Base-by-base conservation (phyloP, 2,113 vertebrate species). In the Heloderma charlesbogerti region DNA sequence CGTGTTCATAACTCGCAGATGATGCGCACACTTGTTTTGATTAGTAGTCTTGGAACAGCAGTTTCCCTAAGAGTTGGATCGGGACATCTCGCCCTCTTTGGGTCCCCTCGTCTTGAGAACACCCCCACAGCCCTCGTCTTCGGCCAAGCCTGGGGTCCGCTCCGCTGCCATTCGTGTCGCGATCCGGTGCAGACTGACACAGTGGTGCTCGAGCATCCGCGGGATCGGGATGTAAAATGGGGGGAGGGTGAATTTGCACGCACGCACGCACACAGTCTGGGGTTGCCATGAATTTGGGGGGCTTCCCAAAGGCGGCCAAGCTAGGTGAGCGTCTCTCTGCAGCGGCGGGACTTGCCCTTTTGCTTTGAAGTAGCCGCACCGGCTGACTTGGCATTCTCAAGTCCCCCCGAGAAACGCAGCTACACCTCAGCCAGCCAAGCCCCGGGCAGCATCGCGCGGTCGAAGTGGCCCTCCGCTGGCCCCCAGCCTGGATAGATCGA, bases 311-410 rank as follows among this genome's bases (percentile, higher is more conserved):
- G 95, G 94, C 20, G 40, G 93, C 93, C 92, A 27, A 94, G 95
- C n/a, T 94, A 96, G 96, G 97, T 97, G 96, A 97, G 95, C 94
- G 88, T 69, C 88, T 94, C 92, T 27, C 94, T 96, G 86, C 94
- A 91, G 93, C 86, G 78, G 84, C 74, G 6, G 37, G 67, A 0
- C 22, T 6, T 12, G 88, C 60, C 20, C 8, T 54, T 57, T 37
- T 25, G 66, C 66, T 82, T 82, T 54, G 78, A 72, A 71, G 25
- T 31, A 15, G 29, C 67, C 3, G 63, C 48, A 27, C n/a, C 57
- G 27, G 29, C 27, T 34, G 31, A 1, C 29, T 4, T 15, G 2
- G 40, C 43, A 2, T 48, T 77, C 54, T 71, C 16, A 82, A 7
- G 13, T 15, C 15, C 71, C 51, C 51, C 4, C 20, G 40, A 80